These are phyloP conservation scores for Solea solea DNA, from an alignment of 2,113 vertebrate species.

Conservation along the genomic window DNA sequence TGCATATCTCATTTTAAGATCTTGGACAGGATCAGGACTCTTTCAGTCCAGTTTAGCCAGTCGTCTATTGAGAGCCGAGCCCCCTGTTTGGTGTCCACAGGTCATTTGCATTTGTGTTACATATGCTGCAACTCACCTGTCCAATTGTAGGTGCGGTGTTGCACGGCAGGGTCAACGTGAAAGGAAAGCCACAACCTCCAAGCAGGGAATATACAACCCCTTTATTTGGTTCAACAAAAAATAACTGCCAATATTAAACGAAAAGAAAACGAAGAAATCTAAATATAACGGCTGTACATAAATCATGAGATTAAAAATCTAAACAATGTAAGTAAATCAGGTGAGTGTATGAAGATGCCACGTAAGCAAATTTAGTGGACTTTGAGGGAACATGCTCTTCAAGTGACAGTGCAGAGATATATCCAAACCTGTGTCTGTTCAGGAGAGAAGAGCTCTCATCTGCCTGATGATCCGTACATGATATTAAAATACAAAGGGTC, in stretches of 20 bases:
- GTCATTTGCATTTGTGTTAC: constrained; percentile 22
- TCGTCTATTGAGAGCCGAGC: constrained; percentile 6
- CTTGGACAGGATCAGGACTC: neutral
- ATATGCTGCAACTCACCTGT: constrained; percentile 53
- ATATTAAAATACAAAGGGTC: constrained; percentile 20
- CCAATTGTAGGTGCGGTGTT: no score
- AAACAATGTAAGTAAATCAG: neutral
- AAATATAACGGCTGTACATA: constrained; percentile 41
- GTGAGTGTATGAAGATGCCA: neutral
- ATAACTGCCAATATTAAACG: constrained; percentile 62
- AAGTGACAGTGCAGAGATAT: neutral
- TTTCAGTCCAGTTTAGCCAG: constrained; percentile 2
- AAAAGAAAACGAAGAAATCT: constrained; percentile 54
- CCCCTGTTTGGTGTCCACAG: constrained; percentile 12
- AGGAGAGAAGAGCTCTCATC: neutral
- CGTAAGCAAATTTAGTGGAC: neutral
- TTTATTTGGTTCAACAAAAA: constrained; percentile 71
- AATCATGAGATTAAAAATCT: constrained; percentile 29
- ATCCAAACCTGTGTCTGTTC: neutral
- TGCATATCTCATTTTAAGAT: neutral
- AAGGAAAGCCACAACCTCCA: neutral
- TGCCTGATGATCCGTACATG: neutral
- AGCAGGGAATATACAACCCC: constrained; percentile 37
- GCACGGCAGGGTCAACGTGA: no score
- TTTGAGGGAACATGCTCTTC: constrained; percentile 13